Evolutionary conservation across 2,797 vertebrate genomes (phyloP).

Genomic region (Falco rusticolus): DNA sequence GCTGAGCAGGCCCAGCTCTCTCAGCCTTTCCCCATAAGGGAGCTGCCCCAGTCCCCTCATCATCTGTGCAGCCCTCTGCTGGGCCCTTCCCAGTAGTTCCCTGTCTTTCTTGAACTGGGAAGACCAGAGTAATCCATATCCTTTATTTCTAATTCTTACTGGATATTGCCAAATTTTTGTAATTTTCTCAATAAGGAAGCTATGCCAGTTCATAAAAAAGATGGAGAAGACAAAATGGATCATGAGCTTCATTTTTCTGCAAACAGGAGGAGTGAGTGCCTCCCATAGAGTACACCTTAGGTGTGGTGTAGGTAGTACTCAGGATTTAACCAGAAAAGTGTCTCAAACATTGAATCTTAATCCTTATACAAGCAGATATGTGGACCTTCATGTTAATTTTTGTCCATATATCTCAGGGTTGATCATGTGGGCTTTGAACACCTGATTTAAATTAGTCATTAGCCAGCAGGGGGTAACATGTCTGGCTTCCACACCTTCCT

Average conservation of each 20-base stretch:
- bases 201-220: background rate
- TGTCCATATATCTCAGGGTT: background rate
- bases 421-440: background rate
- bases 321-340: background rate
- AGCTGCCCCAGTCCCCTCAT: too few relatives aligned
- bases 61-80: too few relatives aligned
- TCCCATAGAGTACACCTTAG: background rate
- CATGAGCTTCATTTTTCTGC: background rate
- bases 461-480: background rate
- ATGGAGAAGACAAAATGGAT: background rate
- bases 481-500: background rate
- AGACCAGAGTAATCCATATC: background rate
- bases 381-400: background rate
- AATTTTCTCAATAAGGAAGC: background rate
- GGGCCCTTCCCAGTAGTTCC: too few relatives aligned
- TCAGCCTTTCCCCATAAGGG: too few relatives aligned
- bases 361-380: background rate
- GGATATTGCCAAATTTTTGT: background rate
- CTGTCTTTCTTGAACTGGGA: too few relatives aligned
- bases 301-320: background rate
- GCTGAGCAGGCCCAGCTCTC: too few relatives aligned
- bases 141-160: background rate
- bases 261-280: background rate
- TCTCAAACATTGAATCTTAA: background rate
- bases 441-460: background rate